Evolutionary conservation across 2,113 vertebrate genomes (phyloP).

Genomic region (Motacilla tschutschensis): DNA sequence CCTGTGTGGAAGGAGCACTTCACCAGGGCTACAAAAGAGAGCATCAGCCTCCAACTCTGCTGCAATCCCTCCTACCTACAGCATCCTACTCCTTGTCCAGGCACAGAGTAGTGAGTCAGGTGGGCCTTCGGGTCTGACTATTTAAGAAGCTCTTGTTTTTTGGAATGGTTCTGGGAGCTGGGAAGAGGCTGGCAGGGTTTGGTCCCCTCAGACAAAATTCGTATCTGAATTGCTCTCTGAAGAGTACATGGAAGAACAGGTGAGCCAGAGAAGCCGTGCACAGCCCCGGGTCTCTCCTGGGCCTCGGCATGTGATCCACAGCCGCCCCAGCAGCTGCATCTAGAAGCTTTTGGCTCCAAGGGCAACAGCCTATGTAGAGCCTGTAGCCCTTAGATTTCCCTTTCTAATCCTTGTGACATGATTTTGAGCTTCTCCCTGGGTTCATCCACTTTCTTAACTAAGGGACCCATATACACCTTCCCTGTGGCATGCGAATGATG

Average conservation of each 20-base stretch:
- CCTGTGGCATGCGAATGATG: neutral
- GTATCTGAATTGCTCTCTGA: accelerated
- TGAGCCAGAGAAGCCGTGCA: neutral
- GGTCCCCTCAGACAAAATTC: neutral
- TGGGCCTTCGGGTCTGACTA: neutral
- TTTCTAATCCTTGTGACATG: no score
- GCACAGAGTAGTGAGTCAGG: neutral
- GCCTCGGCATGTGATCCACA: neutral
- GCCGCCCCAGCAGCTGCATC: neutral
- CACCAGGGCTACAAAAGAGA: accelerated
- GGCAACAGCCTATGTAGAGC: neutral
- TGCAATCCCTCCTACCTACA: neutral
- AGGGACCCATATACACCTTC: neutral
- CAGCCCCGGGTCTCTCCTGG: neutral
- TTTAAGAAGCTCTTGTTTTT: neutral
- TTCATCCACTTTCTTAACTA: neutral
- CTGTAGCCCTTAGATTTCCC: neutral
- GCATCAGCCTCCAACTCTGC: accelerated
- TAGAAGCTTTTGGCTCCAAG: neutral
- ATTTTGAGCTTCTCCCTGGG: neutral
- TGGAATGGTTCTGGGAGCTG: neutral
- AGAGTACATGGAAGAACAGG: accelerated
- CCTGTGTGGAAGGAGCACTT: neutral
- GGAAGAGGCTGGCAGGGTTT: neutral
- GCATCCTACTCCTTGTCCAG: accelerated